A percentile compares a stretch with the other conserved stretches of the same genome.
Evolutionary conservation across 2,888 invertebrate species (phyloP).

Genomic region (Agriotes lineatus): DNA sequence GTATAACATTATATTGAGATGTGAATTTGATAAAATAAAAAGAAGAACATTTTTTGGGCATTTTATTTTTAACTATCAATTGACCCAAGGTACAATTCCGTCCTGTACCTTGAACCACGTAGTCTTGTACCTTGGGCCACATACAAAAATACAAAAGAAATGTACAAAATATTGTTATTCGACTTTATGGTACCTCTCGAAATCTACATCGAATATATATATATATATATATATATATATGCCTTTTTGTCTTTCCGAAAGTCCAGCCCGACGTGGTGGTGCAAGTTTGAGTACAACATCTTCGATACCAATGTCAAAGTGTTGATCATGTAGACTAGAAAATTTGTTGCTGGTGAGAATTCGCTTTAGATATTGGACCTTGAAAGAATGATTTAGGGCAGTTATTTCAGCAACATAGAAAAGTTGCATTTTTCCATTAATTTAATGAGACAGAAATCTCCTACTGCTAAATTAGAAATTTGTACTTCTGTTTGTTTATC

Average conservation of each 20-base stretch:
- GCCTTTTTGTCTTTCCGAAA: background rate
- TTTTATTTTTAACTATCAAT: too few species aligned
- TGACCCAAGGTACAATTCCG: background rate
- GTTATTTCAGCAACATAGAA: background rate
- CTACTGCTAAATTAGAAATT: background rate
- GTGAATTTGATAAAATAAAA: background rate
- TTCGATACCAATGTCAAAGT: too few species aligned
- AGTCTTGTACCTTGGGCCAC: slow-evolving; percentile 3
- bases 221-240: too few species aligned
- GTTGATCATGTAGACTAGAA: background rate
- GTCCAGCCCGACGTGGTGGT: slow-evolving; percentile 3
- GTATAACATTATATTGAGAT: too few species aligned
- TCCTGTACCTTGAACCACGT: background rate
- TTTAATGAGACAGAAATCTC: too few species aligned
- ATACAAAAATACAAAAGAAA: background rate
- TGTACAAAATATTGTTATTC: too few species aligned
- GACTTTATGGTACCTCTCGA: too few species aligned
- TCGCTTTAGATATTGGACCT: background rate
- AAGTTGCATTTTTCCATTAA: too few species aligned
- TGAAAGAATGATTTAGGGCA: background rate
- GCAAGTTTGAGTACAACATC: background rate
- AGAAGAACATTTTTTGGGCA: background rate
- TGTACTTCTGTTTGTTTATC: background rate
- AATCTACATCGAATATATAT: background rate
- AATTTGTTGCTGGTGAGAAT: background rate